Conservation (phyloP, 2,113 vertebrate species). For the Pollimyrus isidori region DNA sequence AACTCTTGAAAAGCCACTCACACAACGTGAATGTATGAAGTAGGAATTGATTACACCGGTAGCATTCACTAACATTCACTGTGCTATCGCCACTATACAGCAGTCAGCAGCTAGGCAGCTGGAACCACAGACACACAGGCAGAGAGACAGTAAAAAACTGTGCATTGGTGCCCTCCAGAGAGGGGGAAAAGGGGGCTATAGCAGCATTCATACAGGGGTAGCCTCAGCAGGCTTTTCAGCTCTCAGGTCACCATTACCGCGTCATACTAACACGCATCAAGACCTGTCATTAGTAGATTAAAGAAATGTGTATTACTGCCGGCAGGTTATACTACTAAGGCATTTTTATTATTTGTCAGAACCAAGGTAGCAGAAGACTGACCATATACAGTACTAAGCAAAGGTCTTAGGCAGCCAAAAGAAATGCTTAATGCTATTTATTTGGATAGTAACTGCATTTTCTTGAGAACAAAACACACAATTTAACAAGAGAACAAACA, state of each 20-base stretch:
- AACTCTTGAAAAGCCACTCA: neutral
- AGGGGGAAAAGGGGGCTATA: neutral
- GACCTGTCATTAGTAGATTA: no score
- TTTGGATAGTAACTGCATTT: neutral
- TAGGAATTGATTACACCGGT: neutral
- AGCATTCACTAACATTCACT: neutral
- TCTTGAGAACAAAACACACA: neutral
- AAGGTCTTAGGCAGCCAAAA: neutral
- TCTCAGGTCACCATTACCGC: neutral
- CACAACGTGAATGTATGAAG: neutral
- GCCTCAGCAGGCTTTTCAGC: neutral
- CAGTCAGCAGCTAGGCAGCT: neutral
- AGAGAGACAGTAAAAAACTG: neutral
- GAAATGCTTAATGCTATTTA: neutral
- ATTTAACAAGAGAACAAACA: neutral
- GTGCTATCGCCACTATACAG: neutral
- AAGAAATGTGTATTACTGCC: neutral
- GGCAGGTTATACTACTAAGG: neutral
- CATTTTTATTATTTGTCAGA: neutral
- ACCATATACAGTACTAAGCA: neutral
- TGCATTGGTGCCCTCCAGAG: neutral
- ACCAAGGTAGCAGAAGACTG: neutral
- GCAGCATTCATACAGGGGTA: neutral
- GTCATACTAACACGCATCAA: neutral
- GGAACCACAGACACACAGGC: neutral